Evolutionary conservation across 2,888 invertebrate genomes (phyloP).

Genomic region (Himalopsyche kuldschensis): DNA sequence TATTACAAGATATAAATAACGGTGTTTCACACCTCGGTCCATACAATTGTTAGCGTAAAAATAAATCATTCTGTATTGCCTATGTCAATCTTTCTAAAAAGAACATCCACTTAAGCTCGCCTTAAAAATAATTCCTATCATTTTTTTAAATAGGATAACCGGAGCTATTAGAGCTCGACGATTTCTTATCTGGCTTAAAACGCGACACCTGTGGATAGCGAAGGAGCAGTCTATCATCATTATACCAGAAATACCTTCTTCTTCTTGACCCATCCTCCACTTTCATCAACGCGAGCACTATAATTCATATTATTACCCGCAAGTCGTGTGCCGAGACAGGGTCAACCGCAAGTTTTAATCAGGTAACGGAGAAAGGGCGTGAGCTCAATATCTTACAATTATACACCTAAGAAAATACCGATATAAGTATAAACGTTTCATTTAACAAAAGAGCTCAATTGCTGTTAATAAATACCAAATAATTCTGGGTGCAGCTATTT

Average conservation of each 20-base stretch:
- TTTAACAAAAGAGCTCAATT: too few species aligned
- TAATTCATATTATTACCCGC: conserved; percentile 27
- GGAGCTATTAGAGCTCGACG: not conserved
- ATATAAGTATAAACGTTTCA: too few species aligned
- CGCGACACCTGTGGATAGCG: not conserved
- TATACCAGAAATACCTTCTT: conserved; percentile 10
- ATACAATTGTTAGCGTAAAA: too few species aligned
- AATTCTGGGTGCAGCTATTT: too few species aligned
- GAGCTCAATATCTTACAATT: not conserved
- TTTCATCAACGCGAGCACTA: conserved; percentile 14
- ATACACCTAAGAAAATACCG: too few species aligned
- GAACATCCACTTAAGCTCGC: not conserved
- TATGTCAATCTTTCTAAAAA: not conserved
- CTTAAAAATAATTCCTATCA: not conserved
- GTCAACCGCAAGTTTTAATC: conserved; percentile 8
- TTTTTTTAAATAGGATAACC: not conserved
- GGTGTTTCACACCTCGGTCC: too few species aligned
- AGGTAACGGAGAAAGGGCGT: not conserved
- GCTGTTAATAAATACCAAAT: too few species aligned
- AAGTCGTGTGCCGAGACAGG: conserved; percentile 24
- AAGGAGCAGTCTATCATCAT: conserved; percentile 1
- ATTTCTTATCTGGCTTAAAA: not conserved
- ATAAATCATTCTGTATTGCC: too few species aligned
- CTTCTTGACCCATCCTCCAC: conserved; percentile 2
- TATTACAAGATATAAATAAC: too few species aligned